Evolutionary conservation across 2,113 vertebrate genomes (phyloP).

Genomic region (Cisticola juncidis): DNA sequence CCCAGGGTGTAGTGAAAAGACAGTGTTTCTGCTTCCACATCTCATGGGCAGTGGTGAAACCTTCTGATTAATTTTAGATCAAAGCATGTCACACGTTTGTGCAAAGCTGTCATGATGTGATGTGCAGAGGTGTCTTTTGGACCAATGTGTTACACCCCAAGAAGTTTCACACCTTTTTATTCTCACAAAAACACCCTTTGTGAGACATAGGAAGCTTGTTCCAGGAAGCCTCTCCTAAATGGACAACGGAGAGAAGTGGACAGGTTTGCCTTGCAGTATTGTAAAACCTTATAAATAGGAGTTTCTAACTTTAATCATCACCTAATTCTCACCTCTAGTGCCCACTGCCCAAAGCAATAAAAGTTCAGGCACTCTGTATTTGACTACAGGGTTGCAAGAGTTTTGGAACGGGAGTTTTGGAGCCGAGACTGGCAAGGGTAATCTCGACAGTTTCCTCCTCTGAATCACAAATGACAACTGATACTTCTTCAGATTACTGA

Average conservation of each 20-base stretch:
- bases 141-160: background rate
- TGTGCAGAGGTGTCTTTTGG: background rate
- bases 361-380: background rate
- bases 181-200: background rate
- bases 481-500: background rate
- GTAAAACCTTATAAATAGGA: background rate
- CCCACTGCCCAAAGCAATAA: background rate
- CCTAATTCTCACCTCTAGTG: background rate
- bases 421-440: background rate
- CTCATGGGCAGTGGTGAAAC: background rate
- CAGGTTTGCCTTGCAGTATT: background rate
- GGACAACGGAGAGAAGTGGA: background rate
- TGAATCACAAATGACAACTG: background rate
- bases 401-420: fast-evolving
- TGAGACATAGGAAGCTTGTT: background rate
- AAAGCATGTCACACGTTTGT: background rate
- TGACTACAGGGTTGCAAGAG: fast-evolving
- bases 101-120: background rate
- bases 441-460: background rate
- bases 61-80: background rate
- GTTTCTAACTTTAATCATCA: background rate
- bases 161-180: background rate
- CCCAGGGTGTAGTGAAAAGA: background rate
- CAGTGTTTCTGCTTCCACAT: background rate
- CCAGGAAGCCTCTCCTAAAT: background rate